Base-by-base conservation (phyloP, 2,888 invertebrate genomes). In the Gymnoscelis rufifasciata region DNA sequence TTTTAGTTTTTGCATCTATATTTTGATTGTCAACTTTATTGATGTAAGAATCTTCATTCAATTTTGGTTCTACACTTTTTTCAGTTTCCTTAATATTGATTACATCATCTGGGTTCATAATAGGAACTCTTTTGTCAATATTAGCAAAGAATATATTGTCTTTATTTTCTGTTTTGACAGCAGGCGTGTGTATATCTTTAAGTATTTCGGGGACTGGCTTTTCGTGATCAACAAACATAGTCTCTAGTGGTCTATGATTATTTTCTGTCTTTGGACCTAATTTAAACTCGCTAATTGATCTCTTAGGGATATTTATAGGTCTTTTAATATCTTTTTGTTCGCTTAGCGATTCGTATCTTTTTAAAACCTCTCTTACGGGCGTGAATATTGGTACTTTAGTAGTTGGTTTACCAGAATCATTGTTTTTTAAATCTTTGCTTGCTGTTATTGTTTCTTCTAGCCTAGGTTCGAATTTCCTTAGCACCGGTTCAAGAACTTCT, bases 301-400 rank as follows among this genome's bases (percentile, higher is more conserved):
- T 44, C 26, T 26, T 44, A 7, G 42, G 39, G 42, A 35, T 5
- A 11, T 43, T 14, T 27, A 28, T 29, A 33, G 1, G 7, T 7
- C 15, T 45, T 39, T 15, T 46, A 8, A n/a, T 24, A 5, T 37
- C 10, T n/a, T 35, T 29, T 29, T 43, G 15, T 4, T n/a, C 27
- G 19, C 33, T 54, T 4, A 50, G 24, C 4, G 43, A 42, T 42
- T 50, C 39, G 11, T 41, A 43, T 31, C 43, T 28, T 13, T 48
- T 38, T 6, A 52, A 29, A 23, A 33, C 37, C 40, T 48, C 47
- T 38, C 29, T 38, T 7, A 45, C 47, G 23, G 44, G 42, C 35
- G 35, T 36, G 2, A 31, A 41, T 24, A 37, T 45, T 8, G 47
- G 47, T 29, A 37, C 24, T 7, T 38, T 7, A 10, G 45, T 31